phyloP scores from a whole-genome alignment of 2,113 vertebrate genomes.

The Mesembrinibis cayennensis region DNA sequence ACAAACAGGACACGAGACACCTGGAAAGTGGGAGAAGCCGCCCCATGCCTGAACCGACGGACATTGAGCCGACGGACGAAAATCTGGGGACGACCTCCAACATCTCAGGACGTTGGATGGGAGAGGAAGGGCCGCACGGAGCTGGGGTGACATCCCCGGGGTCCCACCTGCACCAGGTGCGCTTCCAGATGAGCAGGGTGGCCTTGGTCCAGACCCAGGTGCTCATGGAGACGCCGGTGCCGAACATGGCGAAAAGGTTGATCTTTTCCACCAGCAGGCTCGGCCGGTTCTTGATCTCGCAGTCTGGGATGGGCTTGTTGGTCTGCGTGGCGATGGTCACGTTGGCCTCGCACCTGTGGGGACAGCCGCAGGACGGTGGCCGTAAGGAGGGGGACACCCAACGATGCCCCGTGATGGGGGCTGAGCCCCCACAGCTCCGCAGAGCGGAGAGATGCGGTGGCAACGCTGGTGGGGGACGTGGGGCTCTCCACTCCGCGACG shows the following conservation, averaged over 20 bases:
- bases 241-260: constrained; percentile 99
- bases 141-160: neutral
- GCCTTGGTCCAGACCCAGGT: constrained; percentile 99
- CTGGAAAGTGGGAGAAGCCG: neutral
- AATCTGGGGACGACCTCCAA: neutral
- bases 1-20: neutral
- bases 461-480: accelerated
- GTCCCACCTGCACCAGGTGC: constrained; percentile 93
- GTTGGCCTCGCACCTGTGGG: constrained; percentile 90
- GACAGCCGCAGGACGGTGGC: accelerated
- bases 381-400: accelerated
- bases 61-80: neutral
- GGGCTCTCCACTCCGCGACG: accelerated
- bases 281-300: constrained; percentile 95
- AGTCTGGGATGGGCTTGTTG: constrained; percentile 94
- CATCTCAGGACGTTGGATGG: accelerated
- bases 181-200: constrained; percentile 96
- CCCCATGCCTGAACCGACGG: accelerated
- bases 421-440: neutral
- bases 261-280: constrained; percentile 97
- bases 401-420: accelerated
- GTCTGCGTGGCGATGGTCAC: constrained; percentile 94
- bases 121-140: neutral
- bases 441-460: accelerated
- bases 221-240: constrained; percentile 96